Evolutionary conservation across 2,888 invertebrate species (phyloP), one percentile per base, ranked within the genome.

Genomic region (Meiosimyza decipiens): DNA sequence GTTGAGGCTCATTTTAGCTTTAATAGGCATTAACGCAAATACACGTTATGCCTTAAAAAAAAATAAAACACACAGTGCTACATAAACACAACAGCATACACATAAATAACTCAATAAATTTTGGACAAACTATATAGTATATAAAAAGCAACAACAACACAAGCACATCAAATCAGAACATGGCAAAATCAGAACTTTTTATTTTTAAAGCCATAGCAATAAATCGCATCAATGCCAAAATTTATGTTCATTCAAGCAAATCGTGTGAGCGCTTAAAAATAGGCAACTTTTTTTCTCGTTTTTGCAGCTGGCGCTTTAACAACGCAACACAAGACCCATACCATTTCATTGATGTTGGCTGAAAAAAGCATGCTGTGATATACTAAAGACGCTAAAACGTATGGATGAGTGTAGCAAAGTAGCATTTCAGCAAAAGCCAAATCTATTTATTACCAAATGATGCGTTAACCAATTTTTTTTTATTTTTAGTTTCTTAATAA

Each of bases 171-270:
- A 40, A 40, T 40, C 40, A 40, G 40, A 40, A 9, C 40, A 12
- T 54, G n/a, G 28, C 22, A 33, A 16, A 28, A n/a, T 54, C 65
- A 28, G n/a, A 15, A 12, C 33, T 63, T 16, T 52, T 52, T 22
- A 22, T 18, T 64, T 67, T 73, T 73, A n/a, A 54, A 22, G 59
- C 54, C 67, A 68, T 50, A 57, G 67, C 73, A 73, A 73, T 73
- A 71, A 73, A 73, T 73, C 71, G 71, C 67, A 71, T 73, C 73
- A 71, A 73, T 73, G 71, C 67, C 67, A 73, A 67, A 73, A 73
- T 73, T 71, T 71, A 73, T 68, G 71, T 57, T 67, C 67, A 68
- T 73, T 67, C 62, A 47, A 47, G 40, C 40, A 40, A 40, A 40
- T 40, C 40, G 40, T 40, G 40, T 40, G 40, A 40, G 40, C 40